Evolutionary conservation across 2,797 vertebrate genomes (phyloP), one percentile per base, ranked within the genome.

Genomic region (Myotis pilosus): DNA sequence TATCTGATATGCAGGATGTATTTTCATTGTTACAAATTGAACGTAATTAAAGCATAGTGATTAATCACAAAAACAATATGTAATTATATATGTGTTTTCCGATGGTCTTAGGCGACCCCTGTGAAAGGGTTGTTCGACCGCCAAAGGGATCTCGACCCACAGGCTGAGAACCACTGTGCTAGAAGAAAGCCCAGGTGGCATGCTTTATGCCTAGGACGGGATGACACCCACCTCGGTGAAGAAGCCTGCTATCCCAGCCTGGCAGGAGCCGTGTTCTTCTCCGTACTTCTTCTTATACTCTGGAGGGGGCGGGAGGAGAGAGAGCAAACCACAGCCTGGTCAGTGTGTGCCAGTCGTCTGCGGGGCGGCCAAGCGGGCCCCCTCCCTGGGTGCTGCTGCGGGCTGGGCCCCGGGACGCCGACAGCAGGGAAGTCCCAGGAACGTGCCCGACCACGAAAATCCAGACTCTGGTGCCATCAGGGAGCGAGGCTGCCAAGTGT

Each of bases 251-350:
- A 99, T 99, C 94, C 99, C 99, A 0, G 99, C 99, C 98, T 99
- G 99, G 98, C 99, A 99, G 0, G 99, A 99, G 97, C 99, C 99
- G 0, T 99, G 99, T 96, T 99, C 99, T 97, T 99, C 99, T n/a
- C 99, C 99, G 9, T 99, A 99, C 97, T 99, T 99, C 98, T 99
- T 99, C 98, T 99, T 99, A 98, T 99, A 99, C 98, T 99, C 99
- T 99, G 97, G 87, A 98, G 55, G 97, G 80, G 44, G 96, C n/a
- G 3, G 36, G 33, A 49, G 28, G 55, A 30, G 95, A 55, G 47
- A 96, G 78, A 98, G 97, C 76, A 99, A 98, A 98, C 96, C 96
- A 91, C 97, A 97, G 98, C 98, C 97, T 98, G 97, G 98, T 98
- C 94, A 98, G 98, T 98, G 96, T 95, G 97, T 97, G 98, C 97